Evolutionary conservation across 2,888 invertebrate genomes (phyloP).

Genomic region (Balanococcus diminutus): DNA sequence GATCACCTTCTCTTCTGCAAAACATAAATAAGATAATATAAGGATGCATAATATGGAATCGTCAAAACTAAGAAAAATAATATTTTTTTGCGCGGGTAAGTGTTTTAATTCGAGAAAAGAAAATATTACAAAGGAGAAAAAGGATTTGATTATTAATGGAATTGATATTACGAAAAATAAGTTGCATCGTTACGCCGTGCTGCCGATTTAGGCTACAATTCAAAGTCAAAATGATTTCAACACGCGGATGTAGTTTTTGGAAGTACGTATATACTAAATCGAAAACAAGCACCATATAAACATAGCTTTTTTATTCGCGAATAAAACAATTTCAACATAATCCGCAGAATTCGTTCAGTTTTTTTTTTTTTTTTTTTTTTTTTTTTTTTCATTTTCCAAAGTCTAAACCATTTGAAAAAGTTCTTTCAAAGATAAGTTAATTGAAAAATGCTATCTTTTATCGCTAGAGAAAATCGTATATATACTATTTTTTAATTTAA

Average conservation of each 20-base stretch:
- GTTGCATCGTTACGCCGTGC: not conserved
- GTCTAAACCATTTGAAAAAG: not conserved
- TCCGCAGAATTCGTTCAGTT: not conserved
- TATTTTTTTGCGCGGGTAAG: too few relatives aligned
- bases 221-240: slow-evolving; percentile 14
- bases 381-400: not conserved
- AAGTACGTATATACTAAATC: not conserved
- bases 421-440: not conserved
- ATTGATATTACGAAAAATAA: not conserved
- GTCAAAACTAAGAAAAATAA: too few relatives aligned
- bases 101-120: too few relatives aligned
- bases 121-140: not conserved
- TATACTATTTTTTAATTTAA: not conserved
- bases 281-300: not conserved
- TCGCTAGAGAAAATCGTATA: not conserved
- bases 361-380: not conserved
- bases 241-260: not conserved
- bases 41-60: not conserved
- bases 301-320: not conserved
- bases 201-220: not conserved
- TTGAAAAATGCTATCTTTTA: slow-evolving; percentile 9
- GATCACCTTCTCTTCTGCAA: not conserved
- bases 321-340: slow-evolving; percentile 5
- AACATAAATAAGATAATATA: not conserved
- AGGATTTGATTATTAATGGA: not conserved